phyloP scores from a whole-genome alignment of 1,140 invertebrate genomes.

The Drosophila seguyi region DNA sequence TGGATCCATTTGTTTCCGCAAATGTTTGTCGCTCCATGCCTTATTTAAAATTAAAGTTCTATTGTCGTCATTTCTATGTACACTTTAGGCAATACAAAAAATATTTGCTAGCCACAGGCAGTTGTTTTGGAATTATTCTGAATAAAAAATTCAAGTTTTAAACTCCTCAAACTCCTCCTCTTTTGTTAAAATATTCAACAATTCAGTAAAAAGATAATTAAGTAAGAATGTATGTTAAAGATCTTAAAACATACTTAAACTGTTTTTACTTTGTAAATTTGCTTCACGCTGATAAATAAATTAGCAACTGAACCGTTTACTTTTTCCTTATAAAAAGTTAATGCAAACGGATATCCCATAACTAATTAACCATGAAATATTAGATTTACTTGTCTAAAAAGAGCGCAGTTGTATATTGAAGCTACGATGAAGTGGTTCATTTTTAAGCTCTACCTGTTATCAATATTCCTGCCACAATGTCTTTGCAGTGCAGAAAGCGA shows the following conservation, averaged over 20 bases:
- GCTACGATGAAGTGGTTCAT: conserved; percentile 25
- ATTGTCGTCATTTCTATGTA: neutral
- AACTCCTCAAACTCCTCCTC: too few species aligned
- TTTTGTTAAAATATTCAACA: neutral
- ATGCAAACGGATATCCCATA: neutral
- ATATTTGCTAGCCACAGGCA: too few species aligned
- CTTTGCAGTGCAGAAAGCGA: neutral
- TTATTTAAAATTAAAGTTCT: neutral
- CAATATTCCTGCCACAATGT: neutral
- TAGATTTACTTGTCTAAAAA: neutral
- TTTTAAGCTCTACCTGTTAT: neutral
- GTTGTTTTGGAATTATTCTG: too few species aligned
- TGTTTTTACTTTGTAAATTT: neutral
- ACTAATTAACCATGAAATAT: conserved; percentile 17
- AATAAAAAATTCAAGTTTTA: too few species aligned
- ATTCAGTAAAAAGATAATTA: too few species aligned
- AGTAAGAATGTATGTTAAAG: too few species aligned
- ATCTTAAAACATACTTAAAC: too few species aligned
- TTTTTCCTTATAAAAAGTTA: neutral
- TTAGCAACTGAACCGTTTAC: neutral
- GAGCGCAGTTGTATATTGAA: neutral
- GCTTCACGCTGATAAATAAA: neutral
- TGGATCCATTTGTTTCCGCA: conserved; percentile 46
- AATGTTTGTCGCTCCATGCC: conserved; percentile 48
- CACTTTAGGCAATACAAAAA: neutral